Conservation (phyloP, 2,888 invertebrate genomes). For the Amiota mariae region DNA sequence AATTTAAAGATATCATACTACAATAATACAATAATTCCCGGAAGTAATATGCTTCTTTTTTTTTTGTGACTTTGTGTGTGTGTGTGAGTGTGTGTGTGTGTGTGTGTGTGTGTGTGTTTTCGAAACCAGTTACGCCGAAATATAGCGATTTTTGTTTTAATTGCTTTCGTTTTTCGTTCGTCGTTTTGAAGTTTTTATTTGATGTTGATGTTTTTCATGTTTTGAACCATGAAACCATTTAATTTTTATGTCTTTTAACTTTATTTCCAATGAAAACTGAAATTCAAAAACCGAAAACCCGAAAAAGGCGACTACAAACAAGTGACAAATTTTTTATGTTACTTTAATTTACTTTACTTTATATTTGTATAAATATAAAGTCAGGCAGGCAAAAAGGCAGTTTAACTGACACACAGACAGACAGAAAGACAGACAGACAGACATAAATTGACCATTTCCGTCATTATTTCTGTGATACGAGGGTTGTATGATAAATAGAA, state of each 20-base stretch:
- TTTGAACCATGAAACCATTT: neutral
- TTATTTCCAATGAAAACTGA: slow-evolving; percentile 60
- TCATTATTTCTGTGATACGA: too few relatives aligned
- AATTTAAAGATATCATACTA: too few relatives aligned
- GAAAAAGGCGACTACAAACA: slow-evolving; percentile 54
- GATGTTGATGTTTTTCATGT: neutral
- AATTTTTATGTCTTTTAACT: slow-evolving; percentile 54
- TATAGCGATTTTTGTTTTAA: slow-evolving; percentile 8
- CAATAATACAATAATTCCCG: too few relatives aligned
- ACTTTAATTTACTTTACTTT: too few relatives aligned
- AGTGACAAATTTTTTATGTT: slow-evolving; percentile 59
- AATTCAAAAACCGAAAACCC: slow-evolving; percentile 53
- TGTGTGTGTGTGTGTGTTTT: neutral
- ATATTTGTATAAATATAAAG: too few relatives aligned
- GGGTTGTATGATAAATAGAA: too few relatives aligned
- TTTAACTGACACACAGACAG: too few relatives aligned
- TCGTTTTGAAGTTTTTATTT: slow-evolving; percentile 43
- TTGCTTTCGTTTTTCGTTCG: slow-evolving; percentile 16
- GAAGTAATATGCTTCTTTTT: neutral
- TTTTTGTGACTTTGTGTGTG: too few relatives aligned
- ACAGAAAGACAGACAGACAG: too few relatives aligned
- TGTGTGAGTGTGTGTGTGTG: neutral
- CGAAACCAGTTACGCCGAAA: slow-evolving; percentile 7
- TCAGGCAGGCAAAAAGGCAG: too few relatives aligned
- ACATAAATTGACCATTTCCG: too few relatives aligned